Percentiles rank a stretch among this genome's conserved stretches.
phyloP scores from a whole-genome alignment of 2,888 invertebrate genomes.

The Ametastegia equiseti region DNA sequence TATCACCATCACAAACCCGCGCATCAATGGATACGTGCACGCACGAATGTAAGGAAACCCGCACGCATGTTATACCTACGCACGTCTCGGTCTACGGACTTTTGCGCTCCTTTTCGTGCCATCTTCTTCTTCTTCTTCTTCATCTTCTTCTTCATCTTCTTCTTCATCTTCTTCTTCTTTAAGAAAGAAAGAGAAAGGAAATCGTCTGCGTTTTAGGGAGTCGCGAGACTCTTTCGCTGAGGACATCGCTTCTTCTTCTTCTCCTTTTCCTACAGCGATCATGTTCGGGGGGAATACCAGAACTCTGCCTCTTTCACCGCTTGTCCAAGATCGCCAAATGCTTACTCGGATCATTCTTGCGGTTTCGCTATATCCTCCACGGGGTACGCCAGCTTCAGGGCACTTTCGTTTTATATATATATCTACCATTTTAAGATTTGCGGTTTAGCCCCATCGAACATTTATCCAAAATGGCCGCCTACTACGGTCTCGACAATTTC shows the following conservation, averaged over 20 bases:
- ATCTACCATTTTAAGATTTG: too few species aligned
- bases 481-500: too few species aligned
- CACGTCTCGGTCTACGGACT: conserved; percentile 23
- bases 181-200: too few species aligned
- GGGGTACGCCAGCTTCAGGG: background rate
- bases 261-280: background rate
- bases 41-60: conserved; percentile 12
- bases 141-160: too few species aligned
- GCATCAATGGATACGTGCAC: conserved; percentile 50
- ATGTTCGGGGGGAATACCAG: conserved; percentile 14
- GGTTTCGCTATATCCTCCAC: too few species aligned
- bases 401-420: background rate
- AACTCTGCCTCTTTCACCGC: conserved; percentile 2
- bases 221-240: conserved; percentile 20
- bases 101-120: too few species aligned
- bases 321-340: conserved; percentile 7
- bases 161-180: too few species aligned
- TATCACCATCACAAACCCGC: conserved; percentile 69
- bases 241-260: conserved; percentile 8
- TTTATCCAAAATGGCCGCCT: too few species aligned
- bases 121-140: too few species aligned
- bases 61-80: background rate
- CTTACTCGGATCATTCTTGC: conserved; percentile 10
- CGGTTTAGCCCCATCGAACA: too few species aligned
- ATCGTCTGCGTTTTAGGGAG: conserved; percentile 21